Evolutionary conservation across 2,797 vertebrate genomes (phyloP).

Genomic region (Adrianichthys oophorus): DNA sequence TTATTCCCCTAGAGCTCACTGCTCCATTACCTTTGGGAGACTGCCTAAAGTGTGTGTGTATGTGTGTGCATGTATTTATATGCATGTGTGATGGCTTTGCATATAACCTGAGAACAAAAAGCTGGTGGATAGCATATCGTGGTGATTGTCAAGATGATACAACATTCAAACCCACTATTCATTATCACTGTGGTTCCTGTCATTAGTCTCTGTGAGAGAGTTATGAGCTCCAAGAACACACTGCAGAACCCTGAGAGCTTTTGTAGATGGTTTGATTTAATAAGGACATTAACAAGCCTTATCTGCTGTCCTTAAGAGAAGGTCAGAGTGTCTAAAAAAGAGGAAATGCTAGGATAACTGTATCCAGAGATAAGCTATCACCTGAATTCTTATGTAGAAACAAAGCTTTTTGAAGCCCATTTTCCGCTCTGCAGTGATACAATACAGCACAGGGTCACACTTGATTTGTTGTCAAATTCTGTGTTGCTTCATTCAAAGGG

Average conservation of each 20-base stretch:
- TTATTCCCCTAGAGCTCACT: constrained; percentile 68
- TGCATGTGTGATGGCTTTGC: constrained; percentile 14
- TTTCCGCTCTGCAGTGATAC: constrained; percentile 59
- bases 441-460: constrained; percentile 35
- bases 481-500: constrained; percentile 35
- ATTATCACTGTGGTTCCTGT: constrained; percentile 66
- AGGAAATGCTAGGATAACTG: constrained; percentile 78
- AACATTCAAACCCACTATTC: constrained; percentile 50
- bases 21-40: constrained; percentile 74
- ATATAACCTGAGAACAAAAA: constrained; percentile 35
- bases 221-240: constrained; percentile 54
- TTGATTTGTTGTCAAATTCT: constrained; percentile 64
- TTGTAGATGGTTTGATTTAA: constrained; percentile 77
- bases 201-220: constrained; percentile 64
- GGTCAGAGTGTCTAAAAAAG: constrained; percentile 78
- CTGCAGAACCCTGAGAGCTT: constrained; percentile 52
- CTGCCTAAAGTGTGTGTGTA: constrained; percentile 40
- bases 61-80: constrained; percentile 13
- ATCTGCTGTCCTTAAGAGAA: constrained; percentile 78
- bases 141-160: constrained; percentile 49
- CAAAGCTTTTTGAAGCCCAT: constrained; percentile 60
- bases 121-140: constrained; percentile 27
- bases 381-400: constrained; percentile 71
- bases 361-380: constrained; percentile 62
- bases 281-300: constrained; percentile 78